A percentile compares a stretch with the other conserved stretches of the same genome.
phyloP scores from a whole-genome alignment of 2,797 vertebrate genomes.

The Lerista edwardsae region DNA sequence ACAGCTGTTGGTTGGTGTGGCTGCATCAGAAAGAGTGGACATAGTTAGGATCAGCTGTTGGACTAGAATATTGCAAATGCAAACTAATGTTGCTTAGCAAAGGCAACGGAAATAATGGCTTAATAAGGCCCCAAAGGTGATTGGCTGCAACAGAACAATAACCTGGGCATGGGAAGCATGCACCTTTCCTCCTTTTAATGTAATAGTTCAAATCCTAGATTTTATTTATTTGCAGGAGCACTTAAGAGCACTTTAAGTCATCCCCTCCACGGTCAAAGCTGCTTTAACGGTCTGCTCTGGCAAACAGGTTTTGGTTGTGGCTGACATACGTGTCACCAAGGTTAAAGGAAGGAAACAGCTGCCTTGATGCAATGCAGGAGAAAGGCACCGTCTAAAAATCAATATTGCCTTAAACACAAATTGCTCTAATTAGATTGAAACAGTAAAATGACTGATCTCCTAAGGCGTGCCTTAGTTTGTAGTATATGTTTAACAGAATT shows the following conservation, averaged over 20 bases:
- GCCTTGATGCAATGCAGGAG: constrained; percentile 61
- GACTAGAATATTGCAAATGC: not conserved
- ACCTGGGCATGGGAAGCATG: constrained; percentile 19
- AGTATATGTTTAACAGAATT: constrained; percentile 50
- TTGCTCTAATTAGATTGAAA: constrained; percentile 74
- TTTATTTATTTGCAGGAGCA: constrained; percentile 50
- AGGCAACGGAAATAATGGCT: not conserved
- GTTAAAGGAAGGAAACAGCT: constrained; percentile 61
- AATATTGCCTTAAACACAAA: constrained; percentile 78
- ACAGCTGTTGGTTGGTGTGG: too few species aligned
- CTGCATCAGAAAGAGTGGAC: too few species aligned
- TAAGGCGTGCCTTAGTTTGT: constrained; percentile 62
- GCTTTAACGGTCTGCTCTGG: constrained; percentile 31
- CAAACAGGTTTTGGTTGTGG: constrained; percentile 27
- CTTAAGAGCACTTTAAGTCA: constrained; percentile 41
- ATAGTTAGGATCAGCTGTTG: too few species aligned
- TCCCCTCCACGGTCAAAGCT: constrained; percentile 38
- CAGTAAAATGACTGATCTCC: constrained; percentile 62
- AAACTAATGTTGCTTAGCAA: not conserved
- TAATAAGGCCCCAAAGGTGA: not conserved
- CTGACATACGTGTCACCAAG: constrained; percentile 57
- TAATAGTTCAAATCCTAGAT: constrained; percentile 28
- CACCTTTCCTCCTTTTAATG: constrained; percentile 30
- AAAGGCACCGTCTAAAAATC: constrained; percentile 76
- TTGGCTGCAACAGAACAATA: constrained; percentile 23